These are phyloP conservation scores for Trialeurodes vaporariorum DNA, from an alignment of 1,140 invertebrate genomes.

Conservation along the genomic window DNA sequence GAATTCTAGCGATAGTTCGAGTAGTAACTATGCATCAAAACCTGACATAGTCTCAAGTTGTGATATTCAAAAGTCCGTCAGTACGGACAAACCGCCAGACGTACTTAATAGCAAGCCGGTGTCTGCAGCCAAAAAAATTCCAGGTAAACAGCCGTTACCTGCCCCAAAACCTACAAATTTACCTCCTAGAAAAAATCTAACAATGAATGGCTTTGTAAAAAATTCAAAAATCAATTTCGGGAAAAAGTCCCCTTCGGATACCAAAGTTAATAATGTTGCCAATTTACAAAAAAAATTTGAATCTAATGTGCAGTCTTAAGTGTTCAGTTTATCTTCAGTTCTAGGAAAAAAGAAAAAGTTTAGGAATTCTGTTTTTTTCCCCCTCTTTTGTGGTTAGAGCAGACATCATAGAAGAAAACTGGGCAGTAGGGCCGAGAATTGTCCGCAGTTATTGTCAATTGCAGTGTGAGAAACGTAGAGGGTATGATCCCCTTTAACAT, in stretches of 20 bases:
- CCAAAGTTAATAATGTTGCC: not conserved
- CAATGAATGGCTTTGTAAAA: not conserved
- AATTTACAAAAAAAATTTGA: not conserved
- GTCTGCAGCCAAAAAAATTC: not conserved
- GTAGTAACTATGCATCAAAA: not conserved
- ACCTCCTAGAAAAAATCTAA: not conserved
- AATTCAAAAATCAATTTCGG: not conserved
- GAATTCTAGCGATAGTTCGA: not conserved
- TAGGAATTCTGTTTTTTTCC: too few relatives aligned
- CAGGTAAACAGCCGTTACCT: not conserved
- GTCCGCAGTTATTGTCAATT: too few relatives aligned
- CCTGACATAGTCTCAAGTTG: not conserved
- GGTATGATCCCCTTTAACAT: too few relatives aligned
- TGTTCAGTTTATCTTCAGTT: too few relatives aligned
- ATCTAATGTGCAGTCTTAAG: not conserved
- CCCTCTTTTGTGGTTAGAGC: too few relatives aligned
- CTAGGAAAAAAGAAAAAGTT: too few relatives aligned
- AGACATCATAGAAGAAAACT: too few relatives aligned
- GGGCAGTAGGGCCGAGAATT: too few relatives aligned
- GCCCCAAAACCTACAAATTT: not conserved
- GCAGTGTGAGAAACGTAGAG: too few relatives aligned
- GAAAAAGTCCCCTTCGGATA: not conserved
- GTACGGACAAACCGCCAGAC: not conserved
- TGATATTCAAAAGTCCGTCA: conserved; percentile 1
- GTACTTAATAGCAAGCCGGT: not conserved